Conservation (phyloP, 2,113 vertebrate genomes). For the Sander lucioperca region DNA sequence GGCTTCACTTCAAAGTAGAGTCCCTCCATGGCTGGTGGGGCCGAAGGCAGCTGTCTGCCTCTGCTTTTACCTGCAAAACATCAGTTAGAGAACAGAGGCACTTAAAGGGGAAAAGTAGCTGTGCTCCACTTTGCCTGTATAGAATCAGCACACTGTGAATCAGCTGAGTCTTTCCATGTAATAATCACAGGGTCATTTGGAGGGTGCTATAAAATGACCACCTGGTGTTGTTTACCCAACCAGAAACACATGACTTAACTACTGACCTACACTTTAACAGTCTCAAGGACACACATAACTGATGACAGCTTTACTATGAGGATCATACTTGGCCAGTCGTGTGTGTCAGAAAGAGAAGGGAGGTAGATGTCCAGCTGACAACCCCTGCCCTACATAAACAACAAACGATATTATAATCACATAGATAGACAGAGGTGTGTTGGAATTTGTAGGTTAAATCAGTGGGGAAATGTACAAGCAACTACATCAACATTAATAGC, state of each 20-base stretch:
- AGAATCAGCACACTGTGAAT: not conserved
- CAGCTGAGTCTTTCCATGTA: not conserved
- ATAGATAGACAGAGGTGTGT: not conserved
- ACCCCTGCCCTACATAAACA: not conserved
- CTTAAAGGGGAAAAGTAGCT: not conserved
- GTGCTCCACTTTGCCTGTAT: not conserved
- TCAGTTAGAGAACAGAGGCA: slow-evolving; percentile 3
- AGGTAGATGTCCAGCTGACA: not conserved
- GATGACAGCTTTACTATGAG: not conserved
- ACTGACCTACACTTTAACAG: slow-evolving; percentile 32
- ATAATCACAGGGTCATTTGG: slow-evolving; percentile 39
- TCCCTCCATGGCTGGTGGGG: slow-evolving; percentile 76
- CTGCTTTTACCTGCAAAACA: slow-evolving; percentile 56
- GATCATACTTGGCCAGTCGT: slow-evolving; percentile 1
- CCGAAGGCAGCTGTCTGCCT: slow-evolving; percentile 20
- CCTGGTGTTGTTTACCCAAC: slow-evolving; percentile 56
- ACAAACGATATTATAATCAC: not conserved
- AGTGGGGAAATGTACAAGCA: no score
- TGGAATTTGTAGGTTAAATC: not conserved
- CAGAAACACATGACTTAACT: slow-evolving; percentile 19
- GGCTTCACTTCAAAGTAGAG: slow-evolving; percentile 82
- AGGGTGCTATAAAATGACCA: slow-evolving; percentile 39
- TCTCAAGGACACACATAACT: slow-evolving; percentile 67
- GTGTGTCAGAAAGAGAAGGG: not conserved
- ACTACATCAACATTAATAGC: no score